Evolutionary conservation across 1,140 invertebrate genomes (phyloP).

Genomic region (Procambarus virginalis): DNA sequence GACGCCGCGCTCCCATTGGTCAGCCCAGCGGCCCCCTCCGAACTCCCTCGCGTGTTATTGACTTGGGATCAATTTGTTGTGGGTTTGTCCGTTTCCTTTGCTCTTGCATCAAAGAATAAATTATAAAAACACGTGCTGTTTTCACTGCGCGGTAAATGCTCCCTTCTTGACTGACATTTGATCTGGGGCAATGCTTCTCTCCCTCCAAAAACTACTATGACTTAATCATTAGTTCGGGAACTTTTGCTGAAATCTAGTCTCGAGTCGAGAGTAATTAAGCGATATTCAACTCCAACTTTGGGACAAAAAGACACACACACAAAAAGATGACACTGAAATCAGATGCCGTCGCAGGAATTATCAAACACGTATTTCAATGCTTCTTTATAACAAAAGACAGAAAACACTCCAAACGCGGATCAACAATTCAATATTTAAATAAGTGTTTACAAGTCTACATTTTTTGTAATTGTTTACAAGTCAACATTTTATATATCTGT

Average conservation of each 20-base stretch:
- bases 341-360: neutral
- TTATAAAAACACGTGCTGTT: slow-evolving; percentile 24
- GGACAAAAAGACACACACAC: no score
- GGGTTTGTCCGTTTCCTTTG: slow-evolving; percentile 22
- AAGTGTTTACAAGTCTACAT: no score
- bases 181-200: neutral
- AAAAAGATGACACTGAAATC: slow-evolving; percentile 14
- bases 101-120: slow-evolving; percentile 9
- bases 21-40: neutral
- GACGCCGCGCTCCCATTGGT: slow-evolving; percentile 51
- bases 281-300: slow-evolving; percentile 28
- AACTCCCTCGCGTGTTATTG: slow-evolving; percentile 20
- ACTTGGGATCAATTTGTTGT: slow-evolving; percentile 41
- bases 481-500: no score
- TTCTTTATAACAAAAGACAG: neutral
- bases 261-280: slow-evolving; percentile 16
- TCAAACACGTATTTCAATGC: neutral
- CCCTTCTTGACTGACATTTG: slow-evolving; percentile 40
- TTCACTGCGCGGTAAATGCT: slow-evolving; percentile 51
- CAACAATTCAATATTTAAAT: no score
- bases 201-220: neutral
- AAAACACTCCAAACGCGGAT: no score
- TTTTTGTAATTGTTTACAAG: no score
- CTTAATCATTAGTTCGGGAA: slow-evolving; percentile 10
- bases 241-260: slow-evolving; percentile 20